A percentile compares a stretch with the other conserved stretches of the same genome.
phyloP scores from a whole-genome alignment of 2,888 invertebrate genomes.

The Dynastes hyllus region DNA sequence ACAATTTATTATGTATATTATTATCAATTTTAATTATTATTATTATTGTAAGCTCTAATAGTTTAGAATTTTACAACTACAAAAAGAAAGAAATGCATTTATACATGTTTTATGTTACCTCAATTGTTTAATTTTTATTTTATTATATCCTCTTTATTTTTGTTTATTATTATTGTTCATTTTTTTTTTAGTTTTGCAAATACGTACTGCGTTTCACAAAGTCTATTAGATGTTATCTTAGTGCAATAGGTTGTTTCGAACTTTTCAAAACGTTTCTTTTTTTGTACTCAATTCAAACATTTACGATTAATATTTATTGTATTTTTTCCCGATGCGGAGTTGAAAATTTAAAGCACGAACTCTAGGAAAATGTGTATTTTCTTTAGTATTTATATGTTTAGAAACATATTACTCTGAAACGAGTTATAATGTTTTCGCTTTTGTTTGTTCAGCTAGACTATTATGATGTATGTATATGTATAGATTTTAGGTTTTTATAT shows the following conservation, averaged over 20 bases:
- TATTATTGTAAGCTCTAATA: conserved; percentile 55
- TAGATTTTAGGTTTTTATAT: conserved; percentile 43
- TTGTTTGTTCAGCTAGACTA: conserved; percentile 46
- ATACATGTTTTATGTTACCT: conserved; percentile 63
- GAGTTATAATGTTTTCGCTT: conserved; percentile 20
- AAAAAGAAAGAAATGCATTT: conserved; percentile 62
- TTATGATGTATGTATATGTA: conserved; percentile 45
- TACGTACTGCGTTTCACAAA: conserved; percentile 49
- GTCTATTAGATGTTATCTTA: conserved; percentile 49
- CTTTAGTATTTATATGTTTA: conserved; percentile 29
- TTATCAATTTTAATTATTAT: conserved; percentile 53
- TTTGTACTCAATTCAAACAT: not conserved
- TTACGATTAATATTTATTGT: too few relatives aligned
- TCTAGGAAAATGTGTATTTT: conserved; percentile 5
- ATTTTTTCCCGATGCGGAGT: too few relatives aligned
- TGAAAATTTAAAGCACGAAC: not conserved
- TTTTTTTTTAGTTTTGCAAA: conserved; percentile 52
- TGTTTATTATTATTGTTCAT: conserved; percentile 45
- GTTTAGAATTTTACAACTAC: conserved; percentile 55
- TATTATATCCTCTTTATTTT: conserved; percentile 49
- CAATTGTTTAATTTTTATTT: conserved; percentile 62
- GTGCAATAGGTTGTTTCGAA: conserved; percentile 46
- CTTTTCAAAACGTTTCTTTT: not conserved
- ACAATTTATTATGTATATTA: conserved; percentile 39
- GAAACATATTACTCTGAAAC: not conserved